A percentile compares a stretch with the other conserved stretches of the same genome.
Evolutionary conservation across 2,113 vertebrate species (phyloP).

Genomic region (Ictidomys tridecemlineatus): DNA sequence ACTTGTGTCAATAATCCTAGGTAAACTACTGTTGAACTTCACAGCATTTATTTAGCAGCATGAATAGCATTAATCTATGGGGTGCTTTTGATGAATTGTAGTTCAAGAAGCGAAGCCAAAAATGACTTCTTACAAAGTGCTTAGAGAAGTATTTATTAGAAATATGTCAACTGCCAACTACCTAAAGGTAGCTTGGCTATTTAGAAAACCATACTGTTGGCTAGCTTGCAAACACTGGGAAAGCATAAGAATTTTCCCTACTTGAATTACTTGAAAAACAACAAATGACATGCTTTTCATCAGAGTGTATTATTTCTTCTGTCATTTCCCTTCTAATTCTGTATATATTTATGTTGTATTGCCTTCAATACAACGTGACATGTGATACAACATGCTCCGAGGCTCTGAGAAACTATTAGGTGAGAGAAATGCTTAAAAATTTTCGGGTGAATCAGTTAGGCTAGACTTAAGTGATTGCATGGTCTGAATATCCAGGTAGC

Average conservation of each 20-base stretch:
- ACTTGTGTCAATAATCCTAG: slow-evolving; percentile 84
- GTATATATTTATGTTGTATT: slow-evolving; percentile 21
- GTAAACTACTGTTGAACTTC: slow-evolving; percentile 84
- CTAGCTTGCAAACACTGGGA: slow-evolving; percentile 60
- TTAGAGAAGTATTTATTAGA: slow-evolving; percentile 79
- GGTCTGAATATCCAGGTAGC: background rate
- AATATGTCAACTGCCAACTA: slow-evolving; percentile 78
- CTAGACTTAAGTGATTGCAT: background rate
- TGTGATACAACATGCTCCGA: background rate
- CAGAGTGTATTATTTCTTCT: slow-evolving; percentile 49
- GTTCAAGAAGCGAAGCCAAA: slow-evolving; percentile 81
- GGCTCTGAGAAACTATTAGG: background rate
- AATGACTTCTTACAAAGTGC: slow-evolving; percentile 80
- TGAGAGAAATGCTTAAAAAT: background rate
- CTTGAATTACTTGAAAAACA: slow-evolving; percentile 55
- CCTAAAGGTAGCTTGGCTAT: slow-evolving; percentile 69
- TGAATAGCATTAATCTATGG: slow-evolving; percentile 82
- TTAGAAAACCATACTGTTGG: slow-evolving; percentile 73
- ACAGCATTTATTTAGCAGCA: slow-evolving; percentile 82
- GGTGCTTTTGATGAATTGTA: slow-evolving; percentile 83
- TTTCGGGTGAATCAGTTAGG: background rate
- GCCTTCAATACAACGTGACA: background rate
- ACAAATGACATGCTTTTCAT: slow-evolving; percentile 18
- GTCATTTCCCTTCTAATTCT: slow-evolving; percentile 34
- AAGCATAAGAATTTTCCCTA: slow-evolving; percentile 49